Conservation (phyloP, 2,113 vertebrate species). For the Camelus bactrianus region DNA sequence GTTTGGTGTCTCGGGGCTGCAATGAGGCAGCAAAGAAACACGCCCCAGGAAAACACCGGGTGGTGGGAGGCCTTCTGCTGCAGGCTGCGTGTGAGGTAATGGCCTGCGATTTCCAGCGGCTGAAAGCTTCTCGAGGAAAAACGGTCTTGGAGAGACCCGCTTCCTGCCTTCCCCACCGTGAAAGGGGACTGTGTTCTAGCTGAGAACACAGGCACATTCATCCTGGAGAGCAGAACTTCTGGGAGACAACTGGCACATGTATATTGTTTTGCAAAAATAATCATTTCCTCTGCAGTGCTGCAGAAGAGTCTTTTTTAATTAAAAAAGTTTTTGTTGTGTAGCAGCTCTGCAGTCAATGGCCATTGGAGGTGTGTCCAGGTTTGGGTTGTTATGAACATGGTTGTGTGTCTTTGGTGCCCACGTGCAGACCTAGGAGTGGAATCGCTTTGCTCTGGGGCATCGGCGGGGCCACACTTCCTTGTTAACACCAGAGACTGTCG, state of each 20-base stretch:
- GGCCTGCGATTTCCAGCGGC: conserved; percentile 36
- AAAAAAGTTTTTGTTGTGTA: background rate
- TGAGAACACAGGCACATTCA: conserved; percentile 68
- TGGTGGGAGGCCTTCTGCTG: background rate
- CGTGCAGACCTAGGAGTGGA: background rate
- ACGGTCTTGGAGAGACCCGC: conserved; percentile 2
- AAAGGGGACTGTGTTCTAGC: conserved; percentile 59
- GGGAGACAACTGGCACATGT: conserved; percentile 56
- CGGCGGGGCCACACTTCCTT: background rate
- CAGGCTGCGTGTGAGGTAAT: background rate
- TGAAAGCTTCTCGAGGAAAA: conserved; percentile 42
- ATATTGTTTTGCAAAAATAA: conserved; percentile 3
- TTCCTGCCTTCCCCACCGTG: conserved; percentile 59
- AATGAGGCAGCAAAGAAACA: background rate
- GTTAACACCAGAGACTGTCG: background rate
- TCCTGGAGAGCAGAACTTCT: conserved; percentile 34
- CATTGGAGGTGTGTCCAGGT: background rate
- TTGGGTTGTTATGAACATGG: background rate
- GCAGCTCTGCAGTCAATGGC: background rate
- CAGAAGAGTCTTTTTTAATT: background rate
- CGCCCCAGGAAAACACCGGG: background rate
- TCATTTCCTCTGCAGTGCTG: conserved; percentile 40
- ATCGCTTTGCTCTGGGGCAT: background rate
- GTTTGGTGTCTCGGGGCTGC: background rate
- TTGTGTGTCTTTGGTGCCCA: background rate